These are phyloP conservation scores for Bergia sp. DNA, from an alignment of 92 coral and sea anemone genomes.

Conservation along the genomic window DNA sequence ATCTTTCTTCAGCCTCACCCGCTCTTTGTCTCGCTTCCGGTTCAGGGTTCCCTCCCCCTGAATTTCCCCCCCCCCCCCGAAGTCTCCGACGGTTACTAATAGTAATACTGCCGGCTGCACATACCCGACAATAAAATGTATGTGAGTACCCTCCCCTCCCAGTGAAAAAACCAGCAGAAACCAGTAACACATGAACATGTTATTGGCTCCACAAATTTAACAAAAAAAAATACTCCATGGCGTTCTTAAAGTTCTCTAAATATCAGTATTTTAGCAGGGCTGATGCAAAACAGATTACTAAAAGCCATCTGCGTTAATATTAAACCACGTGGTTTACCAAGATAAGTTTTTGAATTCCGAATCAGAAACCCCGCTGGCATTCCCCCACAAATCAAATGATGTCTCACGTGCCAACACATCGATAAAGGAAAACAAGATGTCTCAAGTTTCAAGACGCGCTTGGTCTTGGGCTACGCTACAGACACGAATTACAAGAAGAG, in stretches of 20 bases:
- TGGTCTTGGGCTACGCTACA: not conserved
- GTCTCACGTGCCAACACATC: conserved; percentile 28
- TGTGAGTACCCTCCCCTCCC: not conserved
- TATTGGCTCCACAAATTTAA: too few species aligned
- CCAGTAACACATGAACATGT: not conserved
- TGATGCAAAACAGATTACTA: not conserved
- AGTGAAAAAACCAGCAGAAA: not conserved
- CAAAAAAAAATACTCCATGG: not conserved
- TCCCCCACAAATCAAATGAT: not conserved
- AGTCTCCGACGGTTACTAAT: too few species aligned
- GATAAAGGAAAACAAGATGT: not conserved
- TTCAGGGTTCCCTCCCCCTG: too few species aligned
- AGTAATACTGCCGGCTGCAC: not conserved
- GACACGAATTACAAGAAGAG: too few species aligned
- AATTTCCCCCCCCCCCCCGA: too few species aligned
- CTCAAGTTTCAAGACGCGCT: conserved; percentile 33
- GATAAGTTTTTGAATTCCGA: conserved; percentile 23
- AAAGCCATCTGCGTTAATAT: conserved; percentile 19
- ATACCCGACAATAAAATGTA: not conserved
- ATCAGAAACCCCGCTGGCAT: conserved; percentile 28
- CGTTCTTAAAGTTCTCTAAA: not conserved
- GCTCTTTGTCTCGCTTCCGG: too few species aligned
- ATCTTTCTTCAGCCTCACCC: too few species aligned
- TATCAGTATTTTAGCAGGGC: not conserved
- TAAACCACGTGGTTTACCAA: conserved; percentile 19